Conservation (phyloP, 2,888 invertebrate genomes). For the Cistogaster globosa region DNA sequence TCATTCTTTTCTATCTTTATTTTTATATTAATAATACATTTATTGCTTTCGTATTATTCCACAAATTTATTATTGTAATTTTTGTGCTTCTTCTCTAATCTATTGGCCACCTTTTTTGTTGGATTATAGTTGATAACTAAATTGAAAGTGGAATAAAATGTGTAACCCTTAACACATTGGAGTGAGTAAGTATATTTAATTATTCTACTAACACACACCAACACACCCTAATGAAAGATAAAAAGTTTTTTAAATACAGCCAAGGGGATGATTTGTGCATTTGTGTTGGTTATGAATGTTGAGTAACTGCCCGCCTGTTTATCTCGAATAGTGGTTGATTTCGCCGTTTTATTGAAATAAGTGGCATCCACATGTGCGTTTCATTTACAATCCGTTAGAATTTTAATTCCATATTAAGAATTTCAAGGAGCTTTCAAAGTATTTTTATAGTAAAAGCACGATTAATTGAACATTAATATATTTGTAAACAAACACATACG, state of each 20-base stretch:
- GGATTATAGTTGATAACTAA: background rate
- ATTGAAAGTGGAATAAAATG: background rate
- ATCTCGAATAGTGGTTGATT: background rate
- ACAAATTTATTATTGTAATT: background rate
- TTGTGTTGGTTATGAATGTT: background rate
- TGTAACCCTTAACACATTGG: background rate
- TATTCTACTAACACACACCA: background rate
- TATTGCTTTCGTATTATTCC: background rate
- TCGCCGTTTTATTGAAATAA: background rate
- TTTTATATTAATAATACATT: background rate
- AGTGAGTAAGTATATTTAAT: background rate
- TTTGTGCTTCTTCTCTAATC: background rate
- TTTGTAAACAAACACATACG: too few relatives aligned
- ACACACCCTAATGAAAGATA: background rate
- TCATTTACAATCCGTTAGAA: too few relatives aligned
- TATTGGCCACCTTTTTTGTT: background rate
- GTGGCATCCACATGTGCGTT: too few relatives aligned
- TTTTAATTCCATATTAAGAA: too few relatives aligned
- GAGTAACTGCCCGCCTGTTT: background rate
- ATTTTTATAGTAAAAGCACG: too few relatives aligned
- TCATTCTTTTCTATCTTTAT: background rate
- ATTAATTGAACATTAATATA: too few relatives aligned
- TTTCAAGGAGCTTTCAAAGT: too few relatives aligned
- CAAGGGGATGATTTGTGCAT: background rate
- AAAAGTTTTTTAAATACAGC: background rate